Evolutionary conservation across 2,888 invertebrate species (phyloP).

Genomic region (Limenitis camilla): DNA sequence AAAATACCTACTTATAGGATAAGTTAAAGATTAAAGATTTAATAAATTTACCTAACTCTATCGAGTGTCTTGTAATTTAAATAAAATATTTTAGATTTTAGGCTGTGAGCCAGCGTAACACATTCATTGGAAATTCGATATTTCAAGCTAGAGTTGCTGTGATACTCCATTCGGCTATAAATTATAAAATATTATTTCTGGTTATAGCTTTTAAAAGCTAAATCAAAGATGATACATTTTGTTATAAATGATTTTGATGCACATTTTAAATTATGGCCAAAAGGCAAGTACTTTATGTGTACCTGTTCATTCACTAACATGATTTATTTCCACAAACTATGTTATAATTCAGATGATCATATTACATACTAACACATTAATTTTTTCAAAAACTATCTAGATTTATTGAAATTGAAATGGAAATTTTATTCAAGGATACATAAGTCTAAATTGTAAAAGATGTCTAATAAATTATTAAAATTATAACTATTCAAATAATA

Average conservation of each 20-base stretch:
- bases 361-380: too few species aligned
- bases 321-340: too few species aligned
- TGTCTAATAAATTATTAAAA: constrained; percentile 66
- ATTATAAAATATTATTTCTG: constrained; percentile 51
- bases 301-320: too few species aligned
- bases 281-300: too few species aligned
- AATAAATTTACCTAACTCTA: constrained; percentile 30
- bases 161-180: constrained; percentile 70
- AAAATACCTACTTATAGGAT: constrained; percentile 44
- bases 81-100: constrained; percentile 60
- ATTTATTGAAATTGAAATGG: constrained; percentile 44
- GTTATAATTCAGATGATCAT: too few species aligned
- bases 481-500: constrained; percentile 61
- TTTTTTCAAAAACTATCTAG: too few species aligned
- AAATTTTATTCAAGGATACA: constrained; percentile 28
- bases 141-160: constrained; percentile 73
- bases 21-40: constrained; percentile 32
- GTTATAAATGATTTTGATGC: constrained; percentile 4
- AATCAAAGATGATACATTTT: not conserved
- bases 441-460: constrained; percentile 59
- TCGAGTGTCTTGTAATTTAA: constrained; percentile 49
- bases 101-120: constrained; percentile 69
- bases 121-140: constrained; percentile 64
- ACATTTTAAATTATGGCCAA: constrained; percentile 8
- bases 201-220: constrained; percentile 13